Conservation (phyloP, 92 coral and sea anemone genomes). For the Scolanthus callimorphus region DNA sequence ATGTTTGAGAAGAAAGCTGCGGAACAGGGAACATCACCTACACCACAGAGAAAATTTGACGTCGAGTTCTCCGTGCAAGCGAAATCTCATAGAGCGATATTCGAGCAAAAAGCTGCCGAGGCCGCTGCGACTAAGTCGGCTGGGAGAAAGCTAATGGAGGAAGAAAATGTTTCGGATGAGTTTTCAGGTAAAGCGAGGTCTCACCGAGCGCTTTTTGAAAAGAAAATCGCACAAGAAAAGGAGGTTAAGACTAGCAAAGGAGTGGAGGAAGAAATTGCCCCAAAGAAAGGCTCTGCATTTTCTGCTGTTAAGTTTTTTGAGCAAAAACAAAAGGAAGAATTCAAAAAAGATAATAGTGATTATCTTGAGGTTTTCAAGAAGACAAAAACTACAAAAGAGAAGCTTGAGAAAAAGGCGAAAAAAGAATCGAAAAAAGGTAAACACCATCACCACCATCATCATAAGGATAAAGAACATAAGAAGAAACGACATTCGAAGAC, state of each 20-base stretch:
- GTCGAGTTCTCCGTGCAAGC: constrained; percentile 60
- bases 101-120: constrained; percentile 57
- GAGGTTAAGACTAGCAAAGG: constrained; percentile 44
- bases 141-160: constrained; percentile 45
- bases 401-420: constrained; percentile 19
- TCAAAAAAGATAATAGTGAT: constrained; percentile 17
- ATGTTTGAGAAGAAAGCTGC: constrained; percentile 64
- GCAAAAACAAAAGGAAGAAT: constrained; percentile 39
- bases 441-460: constrained; percentile 14
- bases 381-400: constrained; percentile 4
- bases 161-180: constrained; percentile 38
- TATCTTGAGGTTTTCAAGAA: constrained; percentile 18
- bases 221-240: constrained; percentile 65
- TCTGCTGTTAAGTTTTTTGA: constrained; percentile 43
- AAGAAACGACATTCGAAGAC: constrained; percentile 18
- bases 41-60: constrained; percentile 39
- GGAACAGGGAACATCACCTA: constrained; percentile 52
- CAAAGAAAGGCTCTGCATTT: constrained; percentile 36
- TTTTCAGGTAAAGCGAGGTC: constrained; percentile 59
- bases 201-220: constrained; percentile 72
- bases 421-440: constrained; percentile 11
- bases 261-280: constrained; percentile 54
- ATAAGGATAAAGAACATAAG: constrained; percentile 13
- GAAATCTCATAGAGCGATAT: constrained; percentile 50
- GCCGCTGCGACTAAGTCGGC: constrained; percentile 43